Percentiles rank a stretch among this genome's conserved stretches.
Evolutionary conservation across 2,797 vertebrate species (phyloP).

Genomic region (Pagetopsis macropterus): DNA sequence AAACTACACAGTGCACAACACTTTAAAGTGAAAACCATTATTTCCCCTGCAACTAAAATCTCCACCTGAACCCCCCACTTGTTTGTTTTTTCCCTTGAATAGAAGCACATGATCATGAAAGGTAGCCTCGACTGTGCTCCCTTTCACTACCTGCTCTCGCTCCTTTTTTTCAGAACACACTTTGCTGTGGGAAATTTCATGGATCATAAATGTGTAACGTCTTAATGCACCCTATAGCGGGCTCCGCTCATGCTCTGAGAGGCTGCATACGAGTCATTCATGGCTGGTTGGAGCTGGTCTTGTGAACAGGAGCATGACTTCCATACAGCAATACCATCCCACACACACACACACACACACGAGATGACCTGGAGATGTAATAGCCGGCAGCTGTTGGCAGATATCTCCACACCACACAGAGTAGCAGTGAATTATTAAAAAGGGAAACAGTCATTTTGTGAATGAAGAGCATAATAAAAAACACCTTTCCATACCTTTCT

Average conservation of each 20-base stretch:
- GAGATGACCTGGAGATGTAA: constrained; percentile 43
- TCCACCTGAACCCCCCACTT: constrained; percentile 12
- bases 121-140: constrained; percentile 7
- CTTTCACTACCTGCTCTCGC: constrained; percentile 25
- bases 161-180: constrained; percentile 29
- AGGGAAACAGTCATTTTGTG: constrained; percentile 60
- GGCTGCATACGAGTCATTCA: constrained; percentile 55
- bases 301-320: constrained; percentile 46
- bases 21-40: constrained; percentile 53
- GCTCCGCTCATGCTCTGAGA: constrained; percentile 48
- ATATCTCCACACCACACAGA: constrained; percentile 44
- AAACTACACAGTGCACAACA: constrained; percentile 30
- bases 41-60: constrained; percentile 24
- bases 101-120: constrained; percentile 49
- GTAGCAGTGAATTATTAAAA: constrained; percentile 72
- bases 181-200: constrained; percentile 53
- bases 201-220: constrained; percentile 58
- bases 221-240: constrained; percentile 58
- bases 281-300: constrained; percentile 52
- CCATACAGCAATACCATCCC: constrained; percentile 34
- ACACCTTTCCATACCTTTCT: constrained; percentile 45
- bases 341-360: constrained; percentile 28
- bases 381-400: constrained; percentile 56
- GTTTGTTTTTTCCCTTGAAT: constrained; percentile 32
- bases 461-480: constrained; percentile 55